phyloP scores from a whole-genome alignment of 2,113 vertebrate species.

The Hippocampus zosterae region DNA sequence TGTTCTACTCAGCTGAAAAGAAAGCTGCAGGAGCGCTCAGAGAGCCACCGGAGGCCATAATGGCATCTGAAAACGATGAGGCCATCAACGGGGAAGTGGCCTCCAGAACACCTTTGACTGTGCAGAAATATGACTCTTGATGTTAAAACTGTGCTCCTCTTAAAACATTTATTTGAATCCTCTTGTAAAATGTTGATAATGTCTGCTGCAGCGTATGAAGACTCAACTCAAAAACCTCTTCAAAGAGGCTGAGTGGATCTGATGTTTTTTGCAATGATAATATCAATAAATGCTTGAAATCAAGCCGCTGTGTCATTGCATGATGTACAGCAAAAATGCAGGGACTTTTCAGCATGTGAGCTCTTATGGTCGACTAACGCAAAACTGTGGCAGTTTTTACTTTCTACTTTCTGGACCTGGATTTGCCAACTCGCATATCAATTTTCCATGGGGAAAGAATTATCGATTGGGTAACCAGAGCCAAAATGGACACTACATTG shows the following conservation, averaged over 20 bases:
- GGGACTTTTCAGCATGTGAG: too few relatives aligned
- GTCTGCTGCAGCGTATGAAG: slow-evolving; percentile 63
- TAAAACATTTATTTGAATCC: not conserved
- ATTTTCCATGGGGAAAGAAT: too few relatives aligned
- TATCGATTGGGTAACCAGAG: too few relatives aligned
- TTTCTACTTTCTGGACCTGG: too few relatives aligned
- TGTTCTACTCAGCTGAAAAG: slow-evolving; percentile 31
- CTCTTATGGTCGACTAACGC: too few relatives aligned
- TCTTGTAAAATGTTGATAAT: slow-evolving; percentile 1
- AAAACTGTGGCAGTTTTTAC: too few relatives aligned
- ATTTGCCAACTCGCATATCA: too few relatives aligned
- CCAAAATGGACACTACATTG: too few relatives aligned
- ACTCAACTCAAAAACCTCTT: slow-evolving; percentile 66
- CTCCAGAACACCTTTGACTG: not conserved
- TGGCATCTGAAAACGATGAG: slow-evolving; percentile 24
- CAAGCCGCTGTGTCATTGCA: not conserved
- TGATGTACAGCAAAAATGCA: not conserved
- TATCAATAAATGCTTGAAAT: not conserved
- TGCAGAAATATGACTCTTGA: slow-evolving; percentile 61
- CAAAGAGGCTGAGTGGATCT: slow-evolving; percentile 58
- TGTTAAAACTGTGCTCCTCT: slow-evolving; percentile 40
- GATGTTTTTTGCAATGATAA: slow-evolving; percentile 53
- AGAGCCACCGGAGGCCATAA: not conserved
- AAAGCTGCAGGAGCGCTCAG: not conserved
- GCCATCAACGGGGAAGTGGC: slow-evolving; percentile 1